Evolutionary conservation across 2,113 vertebrate genomes (phyloP).

Genomic region (Litocranius walleri): DNA sequence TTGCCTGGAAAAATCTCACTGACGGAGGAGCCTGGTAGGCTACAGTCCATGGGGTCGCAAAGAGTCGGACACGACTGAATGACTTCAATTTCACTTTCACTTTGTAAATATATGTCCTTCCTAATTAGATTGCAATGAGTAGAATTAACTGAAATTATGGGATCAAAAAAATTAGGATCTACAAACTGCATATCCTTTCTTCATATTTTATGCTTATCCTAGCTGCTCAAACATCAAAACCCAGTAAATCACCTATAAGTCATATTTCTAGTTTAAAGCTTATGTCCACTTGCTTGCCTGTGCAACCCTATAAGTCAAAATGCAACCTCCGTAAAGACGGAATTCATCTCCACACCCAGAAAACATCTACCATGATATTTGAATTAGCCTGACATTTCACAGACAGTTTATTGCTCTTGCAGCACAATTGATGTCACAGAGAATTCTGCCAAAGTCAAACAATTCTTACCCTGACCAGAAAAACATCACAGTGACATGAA

Average conservation of each 20-base stretch:
- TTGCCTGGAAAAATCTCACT: too few relatives aligned
- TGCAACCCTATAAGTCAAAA: not conserved
- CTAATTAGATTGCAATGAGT: not conserved
- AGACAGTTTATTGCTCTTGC: not conserved
- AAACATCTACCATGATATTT: not conserved
- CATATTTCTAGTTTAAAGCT: not conserved
- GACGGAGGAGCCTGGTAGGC: too few relatives aligned
- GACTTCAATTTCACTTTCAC: too few relatives aligned
- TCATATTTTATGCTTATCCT: not conserved
- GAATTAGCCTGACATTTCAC: not conserved
- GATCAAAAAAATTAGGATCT: not conserved
- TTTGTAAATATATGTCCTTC: not conserved
- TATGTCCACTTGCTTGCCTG: not conserved
- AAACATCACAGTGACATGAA: not conserved
- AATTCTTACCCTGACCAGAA: not conserved
- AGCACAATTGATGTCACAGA: not conserved
- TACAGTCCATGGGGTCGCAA: too few relatives aligned
- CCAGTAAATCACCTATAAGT: not conserved
- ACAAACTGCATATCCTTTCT: not conserved
- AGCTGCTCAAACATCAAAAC: not conserved
- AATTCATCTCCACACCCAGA: not conserved
- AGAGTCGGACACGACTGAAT: too few relatives aligned
- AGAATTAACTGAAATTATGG: not conserved
- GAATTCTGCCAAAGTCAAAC: not conserved
- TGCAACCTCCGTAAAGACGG: not conserved